Percentiles rank a stretch among this genome's conserved stretches.
Evolutionary conservation across 2,113 vertebrate species (phyloP).

Genomic region (Thunnus thynnus): DNA sequence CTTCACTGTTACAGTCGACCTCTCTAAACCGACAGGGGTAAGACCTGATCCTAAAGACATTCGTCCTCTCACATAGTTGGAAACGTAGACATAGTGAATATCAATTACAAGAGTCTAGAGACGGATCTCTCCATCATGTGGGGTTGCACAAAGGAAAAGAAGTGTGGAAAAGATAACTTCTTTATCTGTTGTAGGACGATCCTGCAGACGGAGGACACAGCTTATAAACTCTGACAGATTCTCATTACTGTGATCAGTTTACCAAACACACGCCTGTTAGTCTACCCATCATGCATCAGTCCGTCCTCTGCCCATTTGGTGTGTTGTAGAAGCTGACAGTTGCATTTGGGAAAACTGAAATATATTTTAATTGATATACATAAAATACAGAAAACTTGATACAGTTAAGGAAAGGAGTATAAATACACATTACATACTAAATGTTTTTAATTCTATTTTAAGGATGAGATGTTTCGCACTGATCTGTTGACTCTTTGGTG

Average conservation of each 20-base stretch:
- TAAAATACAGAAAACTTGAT: neutral
- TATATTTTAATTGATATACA: neutral
- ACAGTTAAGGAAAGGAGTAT: neutral
- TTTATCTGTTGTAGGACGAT: neutral
- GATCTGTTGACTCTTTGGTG: too few species aligned
- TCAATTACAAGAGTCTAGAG: neutral
- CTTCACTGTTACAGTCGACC: constrained; percentile 82
- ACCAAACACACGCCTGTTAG: neutral
- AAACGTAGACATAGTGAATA: neutral
- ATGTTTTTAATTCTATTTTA: too few species aligned
- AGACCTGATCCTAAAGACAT: constrained; percentile 16
- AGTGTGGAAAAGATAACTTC: neutral
- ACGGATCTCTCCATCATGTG: neutral
- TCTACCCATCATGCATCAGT: constrained; percentile 19
- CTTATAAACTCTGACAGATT: constrained; percentile 9
- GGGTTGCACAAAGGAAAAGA: neutral
- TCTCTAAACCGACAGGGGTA: constrained; percentile 76
- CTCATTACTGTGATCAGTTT: constrained; percentile 28
- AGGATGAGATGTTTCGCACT: too few species aligned
- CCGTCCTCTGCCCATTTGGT: neutral
- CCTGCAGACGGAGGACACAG: neutral
- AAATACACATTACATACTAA: too few species aligned
- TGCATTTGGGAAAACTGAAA: neutral
- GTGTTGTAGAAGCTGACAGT: neutral
- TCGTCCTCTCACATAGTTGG: too few species aligned